A percentile compares a stretch with the other conserved stretches of the same genome.
phyloP scores from a whole-genome alignment of 1,140 invertebrate species.

The Heliconius hewitsoni region DNA sequence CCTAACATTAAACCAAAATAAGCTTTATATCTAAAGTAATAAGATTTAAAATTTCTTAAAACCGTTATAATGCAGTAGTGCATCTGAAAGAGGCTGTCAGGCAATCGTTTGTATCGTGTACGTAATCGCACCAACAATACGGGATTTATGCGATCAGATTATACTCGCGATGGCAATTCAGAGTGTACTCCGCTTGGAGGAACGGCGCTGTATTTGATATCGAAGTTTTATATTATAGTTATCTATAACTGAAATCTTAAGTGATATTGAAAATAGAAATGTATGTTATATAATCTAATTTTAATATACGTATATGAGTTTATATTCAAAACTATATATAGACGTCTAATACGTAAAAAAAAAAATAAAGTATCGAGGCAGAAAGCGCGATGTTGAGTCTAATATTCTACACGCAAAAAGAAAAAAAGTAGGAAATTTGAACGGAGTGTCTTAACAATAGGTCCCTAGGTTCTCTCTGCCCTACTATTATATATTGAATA shows the following conservation, averaged over 20 bases:
- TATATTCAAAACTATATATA: too few species aligned
- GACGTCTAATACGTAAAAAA: too few species aligned
- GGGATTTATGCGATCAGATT: constrained; percentile 26
- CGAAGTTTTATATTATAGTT: neutral
- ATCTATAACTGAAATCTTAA: neutral
- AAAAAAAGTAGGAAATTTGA: too few species aligned
- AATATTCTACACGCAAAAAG: too few species aligned
- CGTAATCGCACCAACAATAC: constrained; percentile 28
- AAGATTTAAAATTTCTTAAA: neutral
- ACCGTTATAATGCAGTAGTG: neutral
- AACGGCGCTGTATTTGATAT: neutral
- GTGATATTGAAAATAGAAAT: too few species aligned
- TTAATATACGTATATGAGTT: too few species aligned
- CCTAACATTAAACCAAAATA: neutral
- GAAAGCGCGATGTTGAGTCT: too few species aligned
- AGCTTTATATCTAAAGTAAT: neutral
- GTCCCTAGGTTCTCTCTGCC: too few species aligned
- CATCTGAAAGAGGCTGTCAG: constrained; percentile 20
- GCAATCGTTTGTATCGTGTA: constrained; percentile 15
- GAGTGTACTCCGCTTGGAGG: neutral
- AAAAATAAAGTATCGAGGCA: too few species aligned
- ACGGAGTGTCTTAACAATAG: too few species aligned
- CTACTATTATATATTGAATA: too few species aligned
- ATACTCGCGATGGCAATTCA: neutral
- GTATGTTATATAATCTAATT: too few species aligned